Evolutionary conservation across 2,888 invertebrate genomes (phyloP), one percentile per base, ranked within the genome.

Genomic region (Acanthosepion pharaonis): DNA sequence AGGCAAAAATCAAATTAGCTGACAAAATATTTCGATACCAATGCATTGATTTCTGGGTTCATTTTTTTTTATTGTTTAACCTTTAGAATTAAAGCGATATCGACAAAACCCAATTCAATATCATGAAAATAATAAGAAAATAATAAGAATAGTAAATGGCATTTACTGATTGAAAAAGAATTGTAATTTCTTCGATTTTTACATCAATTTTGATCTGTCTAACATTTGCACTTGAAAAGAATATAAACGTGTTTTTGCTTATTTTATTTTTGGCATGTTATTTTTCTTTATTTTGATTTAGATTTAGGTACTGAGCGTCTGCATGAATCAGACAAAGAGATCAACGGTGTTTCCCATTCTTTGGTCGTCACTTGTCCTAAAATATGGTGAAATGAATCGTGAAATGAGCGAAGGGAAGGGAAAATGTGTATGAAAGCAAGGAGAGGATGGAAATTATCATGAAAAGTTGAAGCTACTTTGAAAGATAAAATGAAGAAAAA

Each of bases 311-410:
- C 78, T n/a, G 11, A 5, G 9, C 78, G 78, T 78, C 78, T 28
- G 78, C n/a, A n/a, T n/a, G 11, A 33, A 78, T n/a, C n/a, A 78
- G 78, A 78, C 78, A 78, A 78, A 78, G n/a, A 78, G n/a, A n/a
- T 78, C n/a, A n/a, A 33, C 15, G n/a, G 1, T n/a, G 78, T 78
- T n/a, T 33, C 15, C 9, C n/a, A 78, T 33, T 78, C n/a, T 33
- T 33, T 18, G 9, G 15, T 1, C 15, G n/a, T 11, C 78, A 78
- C n/a, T 33, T 78, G 28, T n/a, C 0, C 9, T 28, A n/a, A 78
- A 78, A 78, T 78, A 78, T 11, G 78, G 78, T 78, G n/a, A 78
- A 78, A 78, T 78, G 78, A 78, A n/a, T n/a, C n/a, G 78, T 78
- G 78, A 33, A 78, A 78, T 5, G n/a, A 15, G 11, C 33, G 11